Conservation (phyloP, 2,888 invertebrate species). For the Phyllotreta cruciferae region DNA sequence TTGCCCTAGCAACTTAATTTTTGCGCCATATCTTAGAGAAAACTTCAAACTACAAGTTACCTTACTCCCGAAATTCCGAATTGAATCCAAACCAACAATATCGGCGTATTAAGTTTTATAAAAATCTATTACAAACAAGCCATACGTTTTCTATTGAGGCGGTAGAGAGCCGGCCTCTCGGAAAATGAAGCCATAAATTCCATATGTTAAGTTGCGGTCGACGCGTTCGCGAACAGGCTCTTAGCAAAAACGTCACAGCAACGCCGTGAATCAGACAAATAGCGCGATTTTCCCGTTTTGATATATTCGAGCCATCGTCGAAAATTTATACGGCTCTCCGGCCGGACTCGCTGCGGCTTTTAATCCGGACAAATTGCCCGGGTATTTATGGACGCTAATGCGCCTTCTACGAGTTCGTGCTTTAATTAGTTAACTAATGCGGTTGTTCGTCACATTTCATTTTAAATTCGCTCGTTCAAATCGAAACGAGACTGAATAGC, state of each 20-base stretch:
- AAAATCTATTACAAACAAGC: too few species aligned
- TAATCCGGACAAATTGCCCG: conserved; percentile 29
- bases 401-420: too few species aligned
- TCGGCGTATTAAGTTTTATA: too few species aligned
- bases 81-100: too few species aligned
- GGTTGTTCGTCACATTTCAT: too few species aligned
- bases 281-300: conserved; percentile 37
- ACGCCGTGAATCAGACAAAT: conserved; percentile 42
- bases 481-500: too few species aligned
- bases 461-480: too few species aligned
- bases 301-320: conserved; percentile 40
- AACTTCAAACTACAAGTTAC: too few species aligned
- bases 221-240: conserved; percentile 33
- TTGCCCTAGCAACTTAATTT: too few species aligned
- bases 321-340: conserved; percentile 36
- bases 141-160: neutral
- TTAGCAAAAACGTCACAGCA: conserved; percentile 42
- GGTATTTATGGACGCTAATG: neutral
- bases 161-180: neutral
- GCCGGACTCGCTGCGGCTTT: conserved; percentile 25
- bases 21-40: too few species aligned
- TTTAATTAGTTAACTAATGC: too few species aligned
- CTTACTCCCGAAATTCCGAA: too few species aligned
- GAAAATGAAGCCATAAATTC: conserved; percentile 32
- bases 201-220: conserved; percentile 19